Evolutionary conservation across 2,113 vertebrate genomes (phyloP).

Genomic region (Puffinus mauretanicus): DNA sequence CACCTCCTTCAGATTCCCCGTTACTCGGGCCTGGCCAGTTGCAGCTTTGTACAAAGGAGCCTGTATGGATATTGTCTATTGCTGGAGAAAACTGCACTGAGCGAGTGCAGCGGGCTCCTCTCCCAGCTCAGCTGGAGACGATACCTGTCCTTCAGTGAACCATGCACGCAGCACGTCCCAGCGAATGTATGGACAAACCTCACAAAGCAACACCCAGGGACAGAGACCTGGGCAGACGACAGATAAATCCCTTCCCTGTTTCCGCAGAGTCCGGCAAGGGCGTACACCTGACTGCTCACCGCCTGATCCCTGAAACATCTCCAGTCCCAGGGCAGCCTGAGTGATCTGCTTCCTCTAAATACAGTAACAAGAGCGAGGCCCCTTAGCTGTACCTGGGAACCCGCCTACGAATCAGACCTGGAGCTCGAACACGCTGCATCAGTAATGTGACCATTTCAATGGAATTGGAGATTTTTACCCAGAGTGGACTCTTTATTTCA

Average conservation of each 20-base stretch:
- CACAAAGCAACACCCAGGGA: neutral
- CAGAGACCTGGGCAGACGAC: neutral
- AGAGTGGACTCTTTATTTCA: slow-evolving; percentile 79
- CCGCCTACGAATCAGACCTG: neutral
- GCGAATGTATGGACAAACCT: neutral
- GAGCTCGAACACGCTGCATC: slow-evolving; percentile 28
- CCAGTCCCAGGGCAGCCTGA: neutral
- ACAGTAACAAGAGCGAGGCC: neutral
- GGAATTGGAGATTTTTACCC: slow-evolving; percentile 74
- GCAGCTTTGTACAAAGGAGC: neutral
- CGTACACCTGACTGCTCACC: neutral
- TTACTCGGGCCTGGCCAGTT: neutral
- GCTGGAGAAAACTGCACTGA: neutral
- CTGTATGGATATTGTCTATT: neutral
- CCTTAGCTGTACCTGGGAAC: neutral
- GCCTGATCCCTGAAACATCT: neutral
- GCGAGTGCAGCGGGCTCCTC: neutral
- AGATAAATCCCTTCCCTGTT: neutral
- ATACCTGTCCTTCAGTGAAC: neutral
- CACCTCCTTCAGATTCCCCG: neutral
- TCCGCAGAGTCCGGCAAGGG: neutral
- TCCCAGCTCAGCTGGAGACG: neutral
- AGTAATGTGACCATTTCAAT: slow-evolving; percentile 68
- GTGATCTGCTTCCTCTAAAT: neutral
- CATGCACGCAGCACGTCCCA: neutral